Base-by-base conservation (phyloP, 2,113 vertebrate species). In the Neotoma lepida region DNA sequence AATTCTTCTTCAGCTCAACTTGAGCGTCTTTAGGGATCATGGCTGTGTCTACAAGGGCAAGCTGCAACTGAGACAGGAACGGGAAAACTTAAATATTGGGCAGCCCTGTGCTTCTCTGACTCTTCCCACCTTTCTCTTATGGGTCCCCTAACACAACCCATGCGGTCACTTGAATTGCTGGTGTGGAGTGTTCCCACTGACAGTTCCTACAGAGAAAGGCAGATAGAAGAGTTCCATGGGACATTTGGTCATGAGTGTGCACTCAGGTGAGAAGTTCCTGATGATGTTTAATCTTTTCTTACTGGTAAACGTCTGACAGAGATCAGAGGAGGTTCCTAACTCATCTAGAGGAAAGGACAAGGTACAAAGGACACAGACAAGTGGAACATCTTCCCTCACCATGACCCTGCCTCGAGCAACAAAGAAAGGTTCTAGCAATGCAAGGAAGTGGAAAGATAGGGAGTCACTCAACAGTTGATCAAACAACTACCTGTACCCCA, bases 121-220 rank as follows among this genome's bases (percentile, higher is more conserved):
- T 56, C 56, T 30, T 9, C 13, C 30, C 26, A 20, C 26, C 26
- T 12, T 9, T 35, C 41, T 63, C 4, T 51, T 28, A 9, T 15
- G 3, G 20, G 30, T 44, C 41, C 41, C 63, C 80, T 4, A 1
- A 49, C 6, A 4, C 17, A 64, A 14, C 2, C 49, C 26, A 4
- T 2, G 1, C 2, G 35, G 54, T 9, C 26, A 39, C n/a, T 78
- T 18, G 9, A 30, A 24, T 24, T 0, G 12, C 10, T 17, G 17
- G 14, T 4, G 26, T 6, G 17, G 14, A 13, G 20, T 9, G 0
- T 7, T 30, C 46, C 71, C 22, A 0, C 9, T 14, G 28, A 49
- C 1, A 13, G 13, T 2, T 51, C 28, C 15, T 9, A n/a, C 78
- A 49, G 39, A 71, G 15, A 26, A 12, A 93, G 12, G 33, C 28